Conservation (phyloP, 2,888 invertebrate genomes). For the Carterocephalus palaemon region DNA sequence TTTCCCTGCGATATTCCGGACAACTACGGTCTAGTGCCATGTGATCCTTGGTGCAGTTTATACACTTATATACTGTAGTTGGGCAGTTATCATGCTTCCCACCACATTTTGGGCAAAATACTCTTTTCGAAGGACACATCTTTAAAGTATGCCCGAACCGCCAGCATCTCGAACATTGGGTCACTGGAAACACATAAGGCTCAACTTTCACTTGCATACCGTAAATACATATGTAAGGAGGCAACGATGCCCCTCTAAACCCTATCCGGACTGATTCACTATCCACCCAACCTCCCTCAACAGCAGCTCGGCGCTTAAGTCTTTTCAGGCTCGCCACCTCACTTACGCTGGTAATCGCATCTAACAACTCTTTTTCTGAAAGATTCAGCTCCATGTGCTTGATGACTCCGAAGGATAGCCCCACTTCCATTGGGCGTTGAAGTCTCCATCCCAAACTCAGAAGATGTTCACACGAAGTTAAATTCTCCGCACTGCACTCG, state of each 20-base stretch:
- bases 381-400: no score
- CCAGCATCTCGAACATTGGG: conserved; percentile 15
- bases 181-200: background rate
- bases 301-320: background rate
- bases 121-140: conserved; percentile 13
- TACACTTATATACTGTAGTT: conserved; percentile 19
- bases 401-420: no score
- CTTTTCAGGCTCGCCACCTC: no score
- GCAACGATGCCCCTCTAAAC: background rate
- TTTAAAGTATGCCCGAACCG: no score
- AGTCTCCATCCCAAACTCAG: no score
- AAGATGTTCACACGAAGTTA: no score
- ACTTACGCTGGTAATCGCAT: no score
- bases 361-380: no score
- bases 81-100: conserved; percentile 15
- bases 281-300: background rate
- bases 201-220: no score
- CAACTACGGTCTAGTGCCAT: conserved; percentile 25
- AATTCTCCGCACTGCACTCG: no score
- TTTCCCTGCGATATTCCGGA: conserved; percentile 28
- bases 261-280: background rate
- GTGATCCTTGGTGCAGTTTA: conserved; percentile 26
- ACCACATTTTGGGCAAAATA: conserved; percentile 22
- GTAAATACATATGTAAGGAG: background rate
- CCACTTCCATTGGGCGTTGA: no score